Evolutionary conservation across 2,888 invertebrate genomes (phyloP).

Genomic region (Drosophila colorata): DNA sequence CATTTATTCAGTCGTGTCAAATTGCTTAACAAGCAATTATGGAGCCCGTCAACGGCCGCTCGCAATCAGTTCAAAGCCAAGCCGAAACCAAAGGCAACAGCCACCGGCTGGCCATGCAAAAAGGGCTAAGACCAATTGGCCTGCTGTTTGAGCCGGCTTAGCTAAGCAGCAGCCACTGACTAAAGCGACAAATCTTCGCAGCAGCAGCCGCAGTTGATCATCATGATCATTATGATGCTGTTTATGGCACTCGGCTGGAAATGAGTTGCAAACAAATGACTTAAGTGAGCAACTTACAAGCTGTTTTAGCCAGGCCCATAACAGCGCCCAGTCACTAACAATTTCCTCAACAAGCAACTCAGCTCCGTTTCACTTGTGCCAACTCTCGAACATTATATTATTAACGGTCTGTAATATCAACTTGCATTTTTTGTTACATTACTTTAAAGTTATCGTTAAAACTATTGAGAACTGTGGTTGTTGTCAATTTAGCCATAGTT

Average conservation of each 20-base stretch:
- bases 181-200: conserved; percentile 40
- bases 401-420: not conserved
- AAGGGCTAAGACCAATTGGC: conserved; percentile 25
- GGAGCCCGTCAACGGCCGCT: conserved; percentile 44
- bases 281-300: conserved; percentile 62
- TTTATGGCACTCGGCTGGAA: conserved; percentile 37
- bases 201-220: conserved; percentile 10
- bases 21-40: conserved; percentile 66
- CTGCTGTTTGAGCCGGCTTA: conserved; percentile 24
- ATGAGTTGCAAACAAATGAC: conserved; percentile 56
- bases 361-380: not conserved
- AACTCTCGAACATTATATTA: not conserved
- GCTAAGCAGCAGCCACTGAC: conserved; percentile 18
- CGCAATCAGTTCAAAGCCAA: conserved; percentile 34
- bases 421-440: not conserved
- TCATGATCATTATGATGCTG: conserved; percentile 23
- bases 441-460: not conserved
- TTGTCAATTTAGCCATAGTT: not conserved
- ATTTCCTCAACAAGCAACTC: conserved; percentile 13
- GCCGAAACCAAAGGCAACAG: conserved; percentile 21
- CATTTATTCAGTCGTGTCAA: conserved; percentile 50
- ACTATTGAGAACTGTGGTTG: too few species aligned
- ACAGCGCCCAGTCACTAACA: conserved; percentile 12
- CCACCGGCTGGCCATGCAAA: conserved; percentile 17
- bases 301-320: conserved; percentile 13